Evolutionary conservation across 2,113 vertebrate genomes (phyloP).

Genomic region (Syrrhaptes paradoxus): DNA sequence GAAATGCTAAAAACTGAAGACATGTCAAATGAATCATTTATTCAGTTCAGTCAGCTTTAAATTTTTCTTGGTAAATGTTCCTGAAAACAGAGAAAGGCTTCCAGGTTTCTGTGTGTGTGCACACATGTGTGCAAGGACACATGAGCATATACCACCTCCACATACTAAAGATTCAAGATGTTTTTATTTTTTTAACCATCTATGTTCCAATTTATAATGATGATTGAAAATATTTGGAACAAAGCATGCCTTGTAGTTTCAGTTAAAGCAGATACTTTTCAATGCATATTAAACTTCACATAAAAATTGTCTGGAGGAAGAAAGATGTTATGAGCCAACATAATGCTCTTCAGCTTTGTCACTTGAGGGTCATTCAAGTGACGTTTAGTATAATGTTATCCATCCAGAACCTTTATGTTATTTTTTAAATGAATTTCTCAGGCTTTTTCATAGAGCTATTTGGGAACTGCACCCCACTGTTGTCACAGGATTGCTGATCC

Average conservation of each 20-base stretch:
- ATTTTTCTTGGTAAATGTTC: slow-evolving; percentile 66
- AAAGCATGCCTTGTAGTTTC: background rate
- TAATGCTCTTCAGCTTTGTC: background rate
- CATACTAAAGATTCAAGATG: background rate
- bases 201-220: background rate
- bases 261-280: background rate
- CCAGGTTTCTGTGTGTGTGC: background rate
- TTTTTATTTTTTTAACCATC: background rate
- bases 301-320: background rate
- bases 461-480: background rate
- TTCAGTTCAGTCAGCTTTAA: slow-evolving; percentile 42
- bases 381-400: background rate
- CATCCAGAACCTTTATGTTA: background rate
- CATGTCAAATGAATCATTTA: slow-evolving; percentile 64
- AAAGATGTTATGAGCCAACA: background rate
- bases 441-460: background rate
- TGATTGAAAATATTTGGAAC: background rate
- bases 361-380: background rate
- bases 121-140: background rate
- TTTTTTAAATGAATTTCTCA: background rate
- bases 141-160: background rate
- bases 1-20: slow-evolving; percentile 56
- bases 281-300: background rate
- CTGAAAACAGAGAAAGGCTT: slow-evolving; percentile 23
- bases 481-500: background rate